phyloP scores from a whole-genome alignment of 2,797 vertebrate genomes.

The Microhierax caerulescens region DNA sequence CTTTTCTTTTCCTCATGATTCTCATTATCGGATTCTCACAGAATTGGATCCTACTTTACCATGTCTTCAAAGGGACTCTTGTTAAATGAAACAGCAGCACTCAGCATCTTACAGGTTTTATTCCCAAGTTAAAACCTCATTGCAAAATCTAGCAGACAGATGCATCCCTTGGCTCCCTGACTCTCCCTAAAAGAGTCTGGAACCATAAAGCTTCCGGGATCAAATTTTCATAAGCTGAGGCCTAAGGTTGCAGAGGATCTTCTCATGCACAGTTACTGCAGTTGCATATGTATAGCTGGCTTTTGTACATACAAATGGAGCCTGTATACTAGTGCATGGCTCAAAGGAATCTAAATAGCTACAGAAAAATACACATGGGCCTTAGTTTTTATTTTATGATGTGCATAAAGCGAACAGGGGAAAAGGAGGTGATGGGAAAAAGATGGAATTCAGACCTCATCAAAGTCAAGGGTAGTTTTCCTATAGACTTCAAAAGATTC shows the following conservation, averaged over 20 bases:
- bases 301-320: slow-evolving; percentile 15
- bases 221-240: slow-evolving; percentile 40
- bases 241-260: slow-evolving; percentile 20
- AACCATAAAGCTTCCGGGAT: background rate
- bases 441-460: slow-evolving; percentile 50
- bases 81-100: background rate
- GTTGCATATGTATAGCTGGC: slow-evolving; percentile 34
- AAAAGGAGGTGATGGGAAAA: slow-evolving; percentile 34
- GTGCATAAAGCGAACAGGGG: slow-evolving; percentile 5
- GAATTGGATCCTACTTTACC: background rate
- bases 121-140: background rate
- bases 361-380: background rate
- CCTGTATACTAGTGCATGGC: background rate
- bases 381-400: slow-evolving; percentile 30
- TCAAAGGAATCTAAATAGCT: slow-evolving; percentile 28
- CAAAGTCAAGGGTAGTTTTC: slow-evolving; percentile 50
- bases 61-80: background rate
- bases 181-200: background rate
- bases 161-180: background rate
- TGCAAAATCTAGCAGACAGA: slow-evolving; percentile 1
- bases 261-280: slow-evolving; percentile 7
- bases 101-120: background rate
- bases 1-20: slow-evolving; percentile 14
- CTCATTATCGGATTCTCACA: background rate
- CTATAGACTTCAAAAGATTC: slow-evolving; percentile 50